A percentile compares a stretch with the other conserved stretches of the same genome.
Conservation (phyloP, 1,140 invertebrate species). For the Achatina immaculata region DNA sequence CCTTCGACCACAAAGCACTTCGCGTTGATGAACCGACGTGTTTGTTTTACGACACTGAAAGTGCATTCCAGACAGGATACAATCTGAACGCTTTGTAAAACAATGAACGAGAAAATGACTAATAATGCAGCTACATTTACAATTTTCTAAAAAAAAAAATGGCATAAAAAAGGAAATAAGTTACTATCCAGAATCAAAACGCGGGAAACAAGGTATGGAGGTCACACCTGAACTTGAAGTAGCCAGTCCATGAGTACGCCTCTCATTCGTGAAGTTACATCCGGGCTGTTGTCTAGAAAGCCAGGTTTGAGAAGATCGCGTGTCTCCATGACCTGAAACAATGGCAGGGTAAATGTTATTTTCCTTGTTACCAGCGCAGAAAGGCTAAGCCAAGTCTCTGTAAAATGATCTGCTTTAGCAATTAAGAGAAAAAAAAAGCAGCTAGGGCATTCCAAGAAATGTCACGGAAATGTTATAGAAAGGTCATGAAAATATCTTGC, state of each 20-base stretch:
- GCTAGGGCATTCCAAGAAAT: too few species aligned
- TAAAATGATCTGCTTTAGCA: too few species aligned
- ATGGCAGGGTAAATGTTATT: too few species aligned
- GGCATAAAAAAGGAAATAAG: not conserved
- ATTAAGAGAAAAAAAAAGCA: too few species aligned
- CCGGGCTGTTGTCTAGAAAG: constrained; percentile 49
- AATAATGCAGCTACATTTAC: too few species aligned
- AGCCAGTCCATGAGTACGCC: constrained; percentile 67
- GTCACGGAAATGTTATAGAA: too few species aligned
- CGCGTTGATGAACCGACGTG: too few species aligned
- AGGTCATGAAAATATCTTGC: too few species aligned
- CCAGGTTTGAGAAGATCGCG: constrained; percentile 25
- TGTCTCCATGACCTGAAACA: not conserved
- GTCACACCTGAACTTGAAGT: constrained; percentile 65
- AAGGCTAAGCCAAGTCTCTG: too few species aligned
- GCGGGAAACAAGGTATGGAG: not conserved
- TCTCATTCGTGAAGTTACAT: constrained; percentile 60
- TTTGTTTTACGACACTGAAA: too few species aligned
- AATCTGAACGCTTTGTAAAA: not conserved
- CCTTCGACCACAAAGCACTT: too few species aligned
- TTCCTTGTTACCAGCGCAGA: too few species aligned
- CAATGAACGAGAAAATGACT: not conserved
- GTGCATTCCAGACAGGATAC: not conserved
- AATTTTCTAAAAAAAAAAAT: not conserved
- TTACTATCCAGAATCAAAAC: not conserved